Conservation (phyloP, 2,888 invertebrate genomes). For the Lypha dubia region DNA sequence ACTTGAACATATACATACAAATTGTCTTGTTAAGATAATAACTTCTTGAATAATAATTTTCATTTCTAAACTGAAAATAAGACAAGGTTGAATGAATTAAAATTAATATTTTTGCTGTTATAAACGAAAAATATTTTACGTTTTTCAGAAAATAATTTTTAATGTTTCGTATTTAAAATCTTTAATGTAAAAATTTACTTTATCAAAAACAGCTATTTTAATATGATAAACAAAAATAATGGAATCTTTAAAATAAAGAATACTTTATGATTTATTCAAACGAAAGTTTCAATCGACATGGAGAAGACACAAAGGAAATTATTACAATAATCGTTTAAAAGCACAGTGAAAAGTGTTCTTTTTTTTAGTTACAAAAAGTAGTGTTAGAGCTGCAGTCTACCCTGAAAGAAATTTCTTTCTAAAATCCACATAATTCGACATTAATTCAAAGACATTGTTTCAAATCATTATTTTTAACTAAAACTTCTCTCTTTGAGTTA, state of each 20-base stretch:
- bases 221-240: slow-evolving; percentile 5
- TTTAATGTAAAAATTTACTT: not conserved
- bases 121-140: not conserved
- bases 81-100: slow-evolving; percentile 71
- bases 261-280: not conserved
- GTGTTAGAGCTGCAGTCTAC: too few species aligned
- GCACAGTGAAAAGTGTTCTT: too few species aligned
- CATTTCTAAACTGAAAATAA: slow-evolving; percentile 51
- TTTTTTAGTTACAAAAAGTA: too few species aligned
- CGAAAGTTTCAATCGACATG: not conserved
- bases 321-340: too few species aligned
- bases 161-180: not conserved
- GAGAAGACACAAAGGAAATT: too few species aligned
- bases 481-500: too few species aligned
- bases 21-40: slow-evolving; percentile 61
- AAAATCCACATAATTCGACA: too few species aligned
- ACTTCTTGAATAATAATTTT: slow-evolving; percentile 51
- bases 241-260: slow-evolving; percentile 8
- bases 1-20: not conserved
- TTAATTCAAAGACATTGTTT: too few species aligned
- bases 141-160: not conserved
- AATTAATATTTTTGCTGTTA: slow-evolving; percentile 53
- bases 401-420: too few species aligned
- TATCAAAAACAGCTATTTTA: not conserved
- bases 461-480: too few species aligned